phyloP scores from a whole-genome alignment of 2,888 invertebrate species.

The Philereme transversata region DNA sequence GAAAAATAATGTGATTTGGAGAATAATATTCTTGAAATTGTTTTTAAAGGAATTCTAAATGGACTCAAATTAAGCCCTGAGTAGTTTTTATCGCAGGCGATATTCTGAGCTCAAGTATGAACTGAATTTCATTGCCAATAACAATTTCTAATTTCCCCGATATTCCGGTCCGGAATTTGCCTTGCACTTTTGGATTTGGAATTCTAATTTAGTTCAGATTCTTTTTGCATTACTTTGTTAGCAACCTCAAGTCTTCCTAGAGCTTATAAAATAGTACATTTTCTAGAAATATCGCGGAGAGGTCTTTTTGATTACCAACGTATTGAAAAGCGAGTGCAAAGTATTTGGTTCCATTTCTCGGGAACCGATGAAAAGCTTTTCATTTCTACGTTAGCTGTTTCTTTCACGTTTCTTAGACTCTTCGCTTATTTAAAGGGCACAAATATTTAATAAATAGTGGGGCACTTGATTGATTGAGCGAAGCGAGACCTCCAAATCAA shows the following conservation, averaged over 20 bases:
- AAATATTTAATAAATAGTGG: not conserved
- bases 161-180: slow-evolving; percentile 14
- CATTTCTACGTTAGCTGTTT: slow-evolving; percentile 23
- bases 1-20: not conserved
- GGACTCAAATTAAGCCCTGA: not conserved
- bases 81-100: not conserved
- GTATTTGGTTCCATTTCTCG: slow-evolving; percentile 22
- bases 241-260: too few species aligned
- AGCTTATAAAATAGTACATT: not conserved
- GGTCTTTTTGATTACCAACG: slow-evolving; percentile 24
- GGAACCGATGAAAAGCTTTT: slow-evolving; percentile 23
- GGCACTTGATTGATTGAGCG: not conserved
- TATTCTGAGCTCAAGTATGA: slow-evolving; percentile 8
- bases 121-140: slow-evolving; percentile 11
- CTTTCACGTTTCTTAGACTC: slow-evolving; percentile 26
- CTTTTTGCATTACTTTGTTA: slow-evolving; percentile 3
- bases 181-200: slow-evolving; percentile 8
- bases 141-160: slow-evolving; percentile 10
- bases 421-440: slow-evolving; percentile 7
- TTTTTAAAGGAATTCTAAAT: not conserved
- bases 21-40: not conserved
- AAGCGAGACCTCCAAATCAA: too few species aligned
- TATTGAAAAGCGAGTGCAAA: slow-evolving; percentile 18
- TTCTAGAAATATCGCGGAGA: slow-evolving; percentile 9
- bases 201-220: slow-evolving; percentile 15